These are phyloP conservation scores for Epinephelus cyanopodus DNA, from an alignment of 2,113 vertebrate genomes.

Conservation along the genomic window DNA sequence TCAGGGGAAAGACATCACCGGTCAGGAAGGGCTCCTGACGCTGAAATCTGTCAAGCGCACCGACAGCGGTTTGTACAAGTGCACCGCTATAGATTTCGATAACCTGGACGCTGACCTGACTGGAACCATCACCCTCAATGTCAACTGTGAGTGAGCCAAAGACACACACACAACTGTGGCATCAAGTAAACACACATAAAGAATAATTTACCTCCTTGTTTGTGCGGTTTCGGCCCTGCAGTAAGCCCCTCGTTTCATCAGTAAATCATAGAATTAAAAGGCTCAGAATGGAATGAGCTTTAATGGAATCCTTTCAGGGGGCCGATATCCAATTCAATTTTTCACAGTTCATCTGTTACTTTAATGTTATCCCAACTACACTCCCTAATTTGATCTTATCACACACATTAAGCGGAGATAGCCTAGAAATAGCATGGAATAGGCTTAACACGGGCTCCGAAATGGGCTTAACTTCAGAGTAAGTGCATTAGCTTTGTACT, in stretches of 20 bases:
- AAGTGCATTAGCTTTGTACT: slow-evolving; percentile 57
- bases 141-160: slow-evolving; percentile 87
- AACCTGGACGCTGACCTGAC: slow-evolving; percentile 65
- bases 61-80: slow-evolving; percentile 81
- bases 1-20: rapidly evolving
- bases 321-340: slow-evolving; percentile 51
- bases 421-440: slow-evolving; percentile 45
- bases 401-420: slow-evolving; percentile 58
- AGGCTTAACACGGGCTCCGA: slow-evolving; percentile 39
- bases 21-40: slow-evolving; percentile 49
- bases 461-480: slow-evolving; percentile 63
- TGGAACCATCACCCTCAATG: slow-evolving; percentile 68
- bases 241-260: slow-evolving; percentile 38
- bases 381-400: slow-evolving; percentile 68
- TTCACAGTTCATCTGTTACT: slow-evolving; percentile 67
- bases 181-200: background rate
- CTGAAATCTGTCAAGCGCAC: slow-evolving; percentile 78
- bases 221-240: background rate
- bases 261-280: slow-evolving; percentile 50
- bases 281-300: slow-evolving; percentile 32
- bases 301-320: slow-evolving; percentile 49
- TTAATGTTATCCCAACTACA: slow-evolving; percentile 62
- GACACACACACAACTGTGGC: background rate
- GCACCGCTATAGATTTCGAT: slow-evolving; percentile 85
- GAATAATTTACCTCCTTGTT: slow-evolving; percentile 14